Evolutionary conservation across 2,113 vertebrate genomes (phyloP).

Genomic region (Sialia sialis): DNA sequence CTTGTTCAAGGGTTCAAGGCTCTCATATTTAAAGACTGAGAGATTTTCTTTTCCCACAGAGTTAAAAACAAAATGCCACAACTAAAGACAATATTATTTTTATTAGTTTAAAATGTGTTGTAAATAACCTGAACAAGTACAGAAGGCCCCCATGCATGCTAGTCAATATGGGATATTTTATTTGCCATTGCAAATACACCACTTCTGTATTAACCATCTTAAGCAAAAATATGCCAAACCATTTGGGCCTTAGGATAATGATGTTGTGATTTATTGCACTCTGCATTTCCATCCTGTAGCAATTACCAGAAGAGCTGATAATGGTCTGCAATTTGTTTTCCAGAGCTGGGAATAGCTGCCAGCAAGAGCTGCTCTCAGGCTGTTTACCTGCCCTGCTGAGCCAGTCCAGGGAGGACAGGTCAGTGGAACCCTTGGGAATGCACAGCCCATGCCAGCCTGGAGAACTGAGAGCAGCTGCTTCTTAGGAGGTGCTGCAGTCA

Average conservation of each 20-base stretch:
- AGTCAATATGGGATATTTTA: background rate
- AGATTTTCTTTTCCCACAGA: background rate
- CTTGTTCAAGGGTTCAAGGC: background rate
- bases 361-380: background rate
- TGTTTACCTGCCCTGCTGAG: background rate
- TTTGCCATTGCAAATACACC: background rate
- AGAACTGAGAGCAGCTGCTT: background rate
- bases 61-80: background rate
- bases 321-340: conserved; percentile 57
- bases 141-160: background rate
- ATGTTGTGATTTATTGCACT: conserved; percentile 51
- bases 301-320: conserved; percentile 60
- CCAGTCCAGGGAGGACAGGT: background rate
- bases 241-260: conserved; percentile 24
- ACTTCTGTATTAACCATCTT: background rate
- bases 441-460: background rate
- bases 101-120: background rate
- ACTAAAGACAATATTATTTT: background rate
- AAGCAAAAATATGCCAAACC: conserved; percentile 14
- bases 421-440: background rate
- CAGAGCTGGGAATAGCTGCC: conserved; percentile 13
- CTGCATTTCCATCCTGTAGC: conserved; percentile 22
- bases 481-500: background rate
- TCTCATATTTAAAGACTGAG: background rate
- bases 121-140: background rate